Conservation (phyloP, 2,113 vertebrate species). For the Trematocara variabile region DNA sequence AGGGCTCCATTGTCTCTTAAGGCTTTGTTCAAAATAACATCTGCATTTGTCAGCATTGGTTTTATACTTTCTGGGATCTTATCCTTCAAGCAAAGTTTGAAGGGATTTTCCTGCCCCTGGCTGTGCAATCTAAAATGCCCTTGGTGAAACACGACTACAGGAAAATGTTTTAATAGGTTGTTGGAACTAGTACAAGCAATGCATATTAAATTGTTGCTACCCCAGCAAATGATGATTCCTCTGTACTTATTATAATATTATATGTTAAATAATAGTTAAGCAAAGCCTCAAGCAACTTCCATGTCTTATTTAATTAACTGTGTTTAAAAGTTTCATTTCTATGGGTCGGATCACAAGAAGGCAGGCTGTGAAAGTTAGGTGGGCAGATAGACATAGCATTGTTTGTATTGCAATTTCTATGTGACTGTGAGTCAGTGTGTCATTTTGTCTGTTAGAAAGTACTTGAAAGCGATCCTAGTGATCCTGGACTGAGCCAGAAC, state of each 20-base stretch:
- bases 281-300: neutral
- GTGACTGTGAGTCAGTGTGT: neutral
- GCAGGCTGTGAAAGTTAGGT: neutral
- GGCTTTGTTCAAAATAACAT: constrained; percentile 69
- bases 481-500: neutral
- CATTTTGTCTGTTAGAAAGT: neutral
- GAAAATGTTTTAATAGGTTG: constrained; percentile 7
- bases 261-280: neutral
- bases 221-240: neutral
- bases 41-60: constrained; percentile 66
- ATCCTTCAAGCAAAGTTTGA: constrained; percentile 54
- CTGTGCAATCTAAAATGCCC: constrained; percentile 43
- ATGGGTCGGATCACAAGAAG: neutral
- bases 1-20: constrained; percentile 51
- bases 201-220: neutral
- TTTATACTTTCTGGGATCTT: constrained; percentile 52
- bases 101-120: constrained; percentile 64
- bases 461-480: neutral
- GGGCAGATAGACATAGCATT: neutral
- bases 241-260: neutral
- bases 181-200: neutral
- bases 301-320: neutral
- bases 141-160: constrained; percentile 46
- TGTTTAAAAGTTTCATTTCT: neutral
- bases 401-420: neutral